phyloP scores from a whole-genome alignment of 2,113 vertebrate genomes.

The Pedetes capensis region DNA sequence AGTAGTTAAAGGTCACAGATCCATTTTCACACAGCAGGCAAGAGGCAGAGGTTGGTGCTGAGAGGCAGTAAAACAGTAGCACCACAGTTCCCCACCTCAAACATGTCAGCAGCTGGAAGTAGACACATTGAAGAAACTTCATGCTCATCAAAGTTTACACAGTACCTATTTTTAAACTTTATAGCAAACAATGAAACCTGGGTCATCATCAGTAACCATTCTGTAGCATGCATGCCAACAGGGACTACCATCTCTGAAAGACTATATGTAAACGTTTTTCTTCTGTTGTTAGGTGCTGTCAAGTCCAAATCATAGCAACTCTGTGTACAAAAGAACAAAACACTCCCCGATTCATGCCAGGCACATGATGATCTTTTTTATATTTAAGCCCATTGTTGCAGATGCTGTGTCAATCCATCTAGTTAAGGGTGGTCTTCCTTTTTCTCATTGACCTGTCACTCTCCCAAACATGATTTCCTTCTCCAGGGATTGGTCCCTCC shows the following conservation, averaged over 20 bases:
- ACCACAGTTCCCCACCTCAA: too few relatives aligned
- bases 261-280: constrained; percentile 24
- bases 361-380: too few relatives aligned
- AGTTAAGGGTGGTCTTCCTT: too few relatives aligned
- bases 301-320: too few relatives aligned
- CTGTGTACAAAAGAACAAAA: too few relatives aligned
- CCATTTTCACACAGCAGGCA: neutral
- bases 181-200: neutral
- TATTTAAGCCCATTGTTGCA: too few relatives aligned
- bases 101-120: neutral
- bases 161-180: neutral
- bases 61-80: neutral
- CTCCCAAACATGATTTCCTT: too few relatives aligned
- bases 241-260: constrained; percentile 35
- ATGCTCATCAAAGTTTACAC: neutral
- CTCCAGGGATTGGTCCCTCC: too few relatives aligned
- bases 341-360: too few relatives aligned
- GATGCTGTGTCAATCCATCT: too few relatives aligned
- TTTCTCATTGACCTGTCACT: too few relatives aligned
- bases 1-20: neutral
- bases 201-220: neutral
- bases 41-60: neutral
- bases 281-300: too few relatives aligned
- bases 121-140: neutral
- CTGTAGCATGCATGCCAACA: constrained; percentile 48